Evolutionary conservation across 64 coral and sea anemone genomes (phyloP).

Genomic region (Stichodactyla helianthus): DNA sequence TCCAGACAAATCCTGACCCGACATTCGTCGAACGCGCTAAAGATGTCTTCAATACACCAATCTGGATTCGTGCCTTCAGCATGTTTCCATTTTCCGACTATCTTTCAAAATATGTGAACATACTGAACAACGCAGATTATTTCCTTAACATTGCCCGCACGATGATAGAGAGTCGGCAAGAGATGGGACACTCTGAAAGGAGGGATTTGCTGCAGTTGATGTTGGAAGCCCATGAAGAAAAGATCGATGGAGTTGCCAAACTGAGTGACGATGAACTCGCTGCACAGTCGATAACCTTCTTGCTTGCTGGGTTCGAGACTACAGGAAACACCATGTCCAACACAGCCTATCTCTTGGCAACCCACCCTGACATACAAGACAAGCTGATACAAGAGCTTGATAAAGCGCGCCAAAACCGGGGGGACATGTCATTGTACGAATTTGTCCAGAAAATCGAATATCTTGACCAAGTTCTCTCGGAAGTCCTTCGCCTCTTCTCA

Average conservation of each 20-base stretch:
- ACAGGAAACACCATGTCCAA: slow-evolving; percentile 57
- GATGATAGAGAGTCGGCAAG: slow-evolving; percentile 37
- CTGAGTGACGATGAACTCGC: slow-evolving; percentile 61
- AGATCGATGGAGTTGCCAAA: slow-evolving; percentile 30
- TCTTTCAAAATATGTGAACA: slow-evolving; percentile 3
- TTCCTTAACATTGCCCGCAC: slow-evolving; percentile 18
- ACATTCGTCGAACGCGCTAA: slow-evolving; percentile 14
- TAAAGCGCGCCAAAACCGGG: slow-evolving; percentile 32
- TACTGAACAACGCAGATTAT: slow-evolving; percentile 12
- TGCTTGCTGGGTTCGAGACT: slow-evolving; percentile 68
- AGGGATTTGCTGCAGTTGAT: slow-evolving; percentile 69
- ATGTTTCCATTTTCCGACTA: slow-evolving; percentile 46
- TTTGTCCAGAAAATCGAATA: slow-evolving; percentile 40
- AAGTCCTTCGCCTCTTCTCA: slow-evolving; percentile 49
- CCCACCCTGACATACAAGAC: slow-evolving; percentile 65
- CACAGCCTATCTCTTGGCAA: slow-evolving; percentile 55
- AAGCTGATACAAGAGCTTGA: slow-evolving; percentile 71
- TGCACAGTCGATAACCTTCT: slow-evolving; percentile 64
- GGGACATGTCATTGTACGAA: slow-evolving; percentile 52
- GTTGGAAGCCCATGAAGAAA: slow-evolving; percentile 68
- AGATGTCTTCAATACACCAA: slow-evolving; percentile 21
- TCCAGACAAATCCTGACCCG: slow-evolving; percentile 32
- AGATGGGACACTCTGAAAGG: neutral
- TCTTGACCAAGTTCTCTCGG: slow-evolving; percentile 66
- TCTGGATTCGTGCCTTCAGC: slow-evolving; percentile 31